These are phyloP conservation scores for Characodon lateralis DNA, from an alignment of 2,797 vertebrate genomes.

Conservation along the genomic window DNA sequence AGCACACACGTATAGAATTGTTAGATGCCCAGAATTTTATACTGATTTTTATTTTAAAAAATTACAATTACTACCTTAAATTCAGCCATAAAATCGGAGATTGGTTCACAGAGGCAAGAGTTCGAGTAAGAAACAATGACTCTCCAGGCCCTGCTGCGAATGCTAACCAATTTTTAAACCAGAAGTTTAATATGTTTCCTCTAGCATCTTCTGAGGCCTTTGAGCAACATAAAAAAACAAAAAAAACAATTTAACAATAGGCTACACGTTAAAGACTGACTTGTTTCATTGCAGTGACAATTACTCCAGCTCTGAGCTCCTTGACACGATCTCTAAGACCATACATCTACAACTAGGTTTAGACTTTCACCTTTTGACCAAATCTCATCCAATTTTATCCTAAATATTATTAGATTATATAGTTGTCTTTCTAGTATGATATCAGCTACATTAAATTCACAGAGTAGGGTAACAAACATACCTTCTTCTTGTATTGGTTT, in stretches of 20 bases:
- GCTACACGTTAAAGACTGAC: background rate
- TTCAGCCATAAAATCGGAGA: too few species aligned
- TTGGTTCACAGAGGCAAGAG: too few species aligned
- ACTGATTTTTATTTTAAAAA: too few species aligned
- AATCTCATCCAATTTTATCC: background rate
- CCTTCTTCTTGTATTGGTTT: background rate
- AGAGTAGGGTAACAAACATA: background rate
- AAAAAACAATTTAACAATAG: background rate
- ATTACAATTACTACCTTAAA: too few species aligned
- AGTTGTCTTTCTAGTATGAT: background rate
- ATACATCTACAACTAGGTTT: background rate
- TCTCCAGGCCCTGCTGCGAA: too few species aligned
- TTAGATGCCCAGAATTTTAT: too few species aligned
- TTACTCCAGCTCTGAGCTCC: background rate
- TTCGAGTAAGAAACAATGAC: too few species aligned
- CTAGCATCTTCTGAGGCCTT: background rate
- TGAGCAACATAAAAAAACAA: too few species aligned
- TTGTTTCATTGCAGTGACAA: background rate
- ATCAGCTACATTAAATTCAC: background rate
- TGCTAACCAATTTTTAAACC: background rate
- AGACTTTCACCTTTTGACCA: background rate
- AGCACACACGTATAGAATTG: too few species aligned
- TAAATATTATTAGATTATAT: background rate
- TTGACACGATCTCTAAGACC: background rate
- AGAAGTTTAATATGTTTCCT: background rate